These are phyloP conservation scores for Pedionomus torquatus DNA, from an alignment of 2,113 vertebrate species.

Conservation along the genomic window DNA sequence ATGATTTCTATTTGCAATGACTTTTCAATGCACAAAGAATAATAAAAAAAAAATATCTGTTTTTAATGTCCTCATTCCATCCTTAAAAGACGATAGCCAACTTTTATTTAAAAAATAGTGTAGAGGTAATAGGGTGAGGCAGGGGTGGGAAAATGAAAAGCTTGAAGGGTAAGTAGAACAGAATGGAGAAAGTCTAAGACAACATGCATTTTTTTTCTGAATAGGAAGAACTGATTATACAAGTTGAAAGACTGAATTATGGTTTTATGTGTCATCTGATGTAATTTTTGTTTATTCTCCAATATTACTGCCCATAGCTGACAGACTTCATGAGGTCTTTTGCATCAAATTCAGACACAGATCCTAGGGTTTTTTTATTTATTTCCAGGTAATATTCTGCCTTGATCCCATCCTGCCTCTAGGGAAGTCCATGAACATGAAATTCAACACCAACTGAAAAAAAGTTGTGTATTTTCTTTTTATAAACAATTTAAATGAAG, in stretches of 20 bases:
- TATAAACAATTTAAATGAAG: background rate
- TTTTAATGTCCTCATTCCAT: background rate
- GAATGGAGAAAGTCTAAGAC: background rate
- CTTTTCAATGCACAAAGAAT: background rate
- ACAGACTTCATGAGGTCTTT: background rate
- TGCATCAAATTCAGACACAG: background rate
- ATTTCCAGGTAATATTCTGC: background rate
- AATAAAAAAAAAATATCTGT: fast-evolving
- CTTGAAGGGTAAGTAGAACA: background rate
- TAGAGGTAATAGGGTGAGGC: background rate
- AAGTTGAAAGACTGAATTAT: background rate
- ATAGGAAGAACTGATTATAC: background rate
- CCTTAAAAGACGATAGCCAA: background rate
- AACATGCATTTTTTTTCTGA: background rate
- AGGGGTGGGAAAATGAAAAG: background rate
- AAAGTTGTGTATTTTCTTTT: background rate
- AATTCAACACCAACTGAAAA: background rate
- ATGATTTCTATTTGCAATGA: background rate
- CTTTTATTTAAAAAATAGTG: background rate
- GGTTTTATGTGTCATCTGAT: background rate
- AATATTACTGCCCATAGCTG: background rate
- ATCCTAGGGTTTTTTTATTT: background rate
- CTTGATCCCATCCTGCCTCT: background rate
- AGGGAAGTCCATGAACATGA: background rate
- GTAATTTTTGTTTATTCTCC: background rate